Evolutionary conservation across 2,888 invertebrate species (phyloP), one percentile per base, ranked within the genome.

Genomic region (Parapristionchus giblindavisi): DNA sequence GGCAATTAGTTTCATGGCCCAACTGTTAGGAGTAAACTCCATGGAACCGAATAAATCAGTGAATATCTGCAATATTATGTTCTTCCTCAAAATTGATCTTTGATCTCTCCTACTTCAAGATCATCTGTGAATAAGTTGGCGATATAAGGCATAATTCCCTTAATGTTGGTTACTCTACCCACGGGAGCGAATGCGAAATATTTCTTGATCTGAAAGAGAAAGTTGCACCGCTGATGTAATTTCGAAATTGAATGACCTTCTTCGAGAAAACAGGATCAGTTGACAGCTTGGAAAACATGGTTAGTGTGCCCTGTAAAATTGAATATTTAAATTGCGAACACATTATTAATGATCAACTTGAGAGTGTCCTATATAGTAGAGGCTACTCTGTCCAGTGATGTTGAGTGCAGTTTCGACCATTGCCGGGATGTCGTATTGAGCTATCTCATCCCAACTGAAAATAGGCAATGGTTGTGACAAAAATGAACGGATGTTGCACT

Each of bases 311-410:
- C 72, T 71, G 71, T n/a, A 68, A 36, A 56, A 29, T n/a, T 2
- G 32, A 8, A 3, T 6, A 11, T 56, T 29, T 32, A 32, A 24
- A 61, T n/a, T 36, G 11, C n/a, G n/a, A n/a, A 38, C 11, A 5
- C 21, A 6, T n/a, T 17, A 56, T 32, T 21, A n/a, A 21, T 3
- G 8, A 6, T 11, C 21, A 1, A 52, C 68, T 52, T 96, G 94
- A 0, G 95, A 95, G 89, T 96, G 95, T 0, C 95, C 96, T 51
- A 95, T 90, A 88, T 95, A 96, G 83, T 92, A 91, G 0, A 95
- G 85, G 61, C 92, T 89, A 0, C 90, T 81, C 34, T 91, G 89
- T 0, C 91, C 91, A 0, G 93, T 93, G 2, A 79, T 81, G 2
- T 89, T 87, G 58, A 92, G 88, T 24, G 92, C 90, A 11, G 78